A percentile compares a stretch with the other conserved stretches of the same genome.
Evolutionary conservation across 2,888 invertebrate genomes (phyloP).

Genomic region (Archips xylosteana): DNA sequence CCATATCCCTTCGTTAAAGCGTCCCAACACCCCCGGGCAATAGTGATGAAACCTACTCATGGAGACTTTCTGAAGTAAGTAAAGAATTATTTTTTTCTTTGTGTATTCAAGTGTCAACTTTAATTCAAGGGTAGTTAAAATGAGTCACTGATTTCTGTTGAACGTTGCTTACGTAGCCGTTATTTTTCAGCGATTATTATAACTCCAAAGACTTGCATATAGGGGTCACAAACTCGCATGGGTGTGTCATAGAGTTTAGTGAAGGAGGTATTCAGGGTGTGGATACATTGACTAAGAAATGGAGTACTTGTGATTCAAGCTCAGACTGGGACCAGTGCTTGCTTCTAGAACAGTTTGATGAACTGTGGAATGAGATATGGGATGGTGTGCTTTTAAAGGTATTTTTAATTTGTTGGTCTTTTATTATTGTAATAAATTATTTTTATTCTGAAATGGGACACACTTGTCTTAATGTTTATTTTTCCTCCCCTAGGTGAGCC

Average conservation of each 20-base stretch:
- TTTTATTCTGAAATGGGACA: constrained; percentile 13
- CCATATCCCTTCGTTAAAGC: constrained; percentile 95
- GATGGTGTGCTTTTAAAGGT: constrained; percentile 88
- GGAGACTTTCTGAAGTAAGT: constrained; percentile 95
- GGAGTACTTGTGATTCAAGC: constrained; percentile 84
- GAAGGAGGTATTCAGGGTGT: constrained; percentile 88
- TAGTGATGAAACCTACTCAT: constrained; percentile 94
- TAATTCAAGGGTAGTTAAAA: constrained; percentile 41
- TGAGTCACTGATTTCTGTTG: constrained; percentile 49
- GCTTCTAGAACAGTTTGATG: constrained; percentile 88
- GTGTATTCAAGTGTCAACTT: constrained; percentile 30
- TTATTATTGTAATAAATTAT: not conserved
- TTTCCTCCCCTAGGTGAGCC: constrained; percentile 70
- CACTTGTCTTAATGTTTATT: constrained; percentile 22
- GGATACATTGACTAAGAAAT: constrained; percentile 87
- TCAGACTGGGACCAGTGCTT: constrained; percentile 89
- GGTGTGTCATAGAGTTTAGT: constrained; percentile 94
- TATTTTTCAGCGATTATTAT: constrained; percentile 90
- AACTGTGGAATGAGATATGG: constrained; percentile 92
- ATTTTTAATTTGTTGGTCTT: constrained; percentile 37
- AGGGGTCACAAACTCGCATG: constrained; percentile 93
- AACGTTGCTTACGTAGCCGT: constrained; percentile 43
- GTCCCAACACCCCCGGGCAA: constrained; percentile 91
- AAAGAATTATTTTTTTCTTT: constrained; percentile 38
- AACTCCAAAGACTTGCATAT: constrained; percentile 95